These are phyloP conservation scores for Bubo bubo DNA, from an alignment of 2,113 vertebrate genomes.

Conservation along the genomic window DNA sequence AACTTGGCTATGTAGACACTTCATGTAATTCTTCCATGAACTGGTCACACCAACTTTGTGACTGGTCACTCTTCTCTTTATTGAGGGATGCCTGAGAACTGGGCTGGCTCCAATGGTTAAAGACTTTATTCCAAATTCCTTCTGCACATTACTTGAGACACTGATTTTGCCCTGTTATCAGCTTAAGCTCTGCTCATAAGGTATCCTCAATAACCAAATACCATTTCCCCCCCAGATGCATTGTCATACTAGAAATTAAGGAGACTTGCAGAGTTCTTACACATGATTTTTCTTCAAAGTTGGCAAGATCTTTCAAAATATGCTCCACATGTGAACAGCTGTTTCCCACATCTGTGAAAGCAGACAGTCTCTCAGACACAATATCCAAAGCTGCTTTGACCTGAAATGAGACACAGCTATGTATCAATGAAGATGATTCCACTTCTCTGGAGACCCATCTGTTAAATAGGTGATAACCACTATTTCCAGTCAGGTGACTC, in stretches of 20 bases:
- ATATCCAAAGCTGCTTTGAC: conserved; percentile 84
- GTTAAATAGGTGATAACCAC: background rate
- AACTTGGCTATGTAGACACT: background rate
- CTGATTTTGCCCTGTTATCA: background rate
- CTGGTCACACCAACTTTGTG: background rate
- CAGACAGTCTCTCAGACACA: conserved; percentile 80
- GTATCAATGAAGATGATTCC: background rate
- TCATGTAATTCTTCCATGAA: background rate
- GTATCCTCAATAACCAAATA: background rate
- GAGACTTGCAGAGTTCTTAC: conserved; percentile 74
- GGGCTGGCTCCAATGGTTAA: background rate
- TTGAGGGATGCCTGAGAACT: background rate
- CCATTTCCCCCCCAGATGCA: background rate
- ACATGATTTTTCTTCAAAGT: conserved; percentile 84
- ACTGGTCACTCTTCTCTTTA: background rate
- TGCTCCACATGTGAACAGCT: conserved; percentile 89
- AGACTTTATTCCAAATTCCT: background rate
- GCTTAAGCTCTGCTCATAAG: background rate
- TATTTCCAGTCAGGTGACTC: background rate
- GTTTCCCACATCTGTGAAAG: conserved; percentile 89
- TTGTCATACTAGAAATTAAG: background rate
- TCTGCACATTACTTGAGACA: background rate
- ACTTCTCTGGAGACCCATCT: background rate
- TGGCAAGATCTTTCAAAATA: conserved; percentile 84
- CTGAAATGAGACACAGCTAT: conserved; percentile 70